Evolutionary conservation across 1,140 invertebrate species (phyloP).

Genomic region (Meloidogyne exigua): DNA sequence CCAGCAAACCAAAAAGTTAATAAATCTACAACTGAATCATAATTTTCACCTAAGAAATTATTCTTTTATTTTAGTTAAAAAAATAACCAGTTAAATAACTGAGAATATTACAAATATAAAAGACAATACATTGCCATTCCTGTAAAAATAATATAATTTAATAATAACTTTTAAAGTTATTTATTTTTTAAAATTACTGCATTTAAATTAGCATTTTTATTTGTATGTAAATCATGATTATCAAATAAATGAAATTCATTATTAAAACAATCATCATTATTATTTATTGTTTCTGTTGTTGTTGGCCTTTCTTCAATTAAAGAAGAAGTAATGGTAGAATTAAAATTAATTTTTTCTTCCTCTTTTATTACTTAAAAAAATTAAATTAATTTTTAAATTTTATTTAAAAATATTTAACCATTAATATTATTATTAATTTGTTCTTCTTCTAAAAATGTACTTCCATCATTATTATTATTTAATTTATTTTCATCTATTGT

Average conservation of each 20-base stretch:
- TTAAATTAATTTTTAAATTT: background rate
- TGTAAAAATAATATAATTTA: conserved; percentile 14
- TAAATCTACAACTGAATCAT: conserved; percentile 43
- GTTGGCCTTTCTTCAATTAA: background rate
- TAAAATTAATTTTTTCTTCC: background rate
- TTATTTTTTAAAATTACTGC: conserved; percentile 18
- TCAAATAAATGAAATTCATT: background rate
- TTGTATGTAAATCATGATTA: conserved; percentile 22
- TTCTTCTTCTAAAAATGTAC: background rate
- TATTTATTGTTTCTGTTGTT: background rate
- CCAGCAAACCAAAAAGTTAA: conserved; percentile 45
- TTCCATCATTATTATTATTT: background rate
- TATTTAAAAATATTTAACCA: too few species aligned
- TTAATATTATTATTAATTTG: background rate
- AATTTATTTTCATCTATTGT: background rate
- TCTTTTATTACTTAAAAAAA: background rate
- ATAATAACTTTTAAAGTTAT: background rate
- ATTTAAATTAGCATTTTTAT: conserved; percentile 27
- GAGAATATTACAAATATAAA: conserved; percentile 49
- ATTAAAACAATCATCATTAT: background rate
- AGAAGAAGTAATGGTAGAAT: background rate
- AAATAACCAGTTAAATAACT: conserved; percentile 40
- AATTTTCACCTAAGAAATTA: conserved; percentile 35
- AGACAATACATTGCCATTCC: conserved; percentile 51
- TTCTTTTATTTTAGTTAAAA: background rate